phyloP scores from a whole-genome alignment of 2,113 vertebrate genomes.

The Aphyosemion australe region DNA sequence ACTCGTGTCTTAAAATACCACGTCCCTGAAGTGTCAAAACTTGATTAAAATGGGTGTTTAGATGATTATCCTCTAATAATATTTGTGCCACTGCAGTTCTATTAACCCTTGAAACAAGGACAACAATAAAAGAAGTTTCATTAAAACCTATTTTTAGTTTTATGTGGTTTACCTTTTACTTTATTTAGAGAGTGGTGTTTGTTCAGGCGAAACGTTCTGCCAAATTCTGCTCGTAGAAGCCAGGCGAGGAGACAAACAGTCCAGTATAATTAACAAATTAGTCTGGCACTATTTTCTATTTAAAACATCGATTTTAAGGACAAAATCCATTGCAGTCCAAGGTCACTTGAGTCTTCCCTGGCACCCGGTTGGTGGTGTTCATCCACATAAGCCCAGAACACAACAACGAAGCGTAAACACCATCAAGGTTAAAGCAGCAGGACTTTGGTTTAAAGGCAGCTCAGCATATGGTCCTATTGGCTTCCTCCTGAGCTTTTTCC shows the following conservation, averaged over 20 bases:
- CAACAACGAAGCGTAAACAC: neutral
- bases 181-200: neutral
- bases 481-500: conserved; percentile 5
- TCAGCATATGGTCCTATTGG: conserved; percentile 5
- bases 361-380: conserved; percentile 22
- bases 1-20: conserved; percentile 43
- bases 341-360: conserved; percentile 61
- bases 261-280: conserved; percentile 33
- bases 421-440: neutral
- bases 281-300: conserved; percentile 15
- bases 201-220: neutral
- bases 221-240: conserved; percentile 4
- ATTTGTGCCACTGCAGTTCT: conserved; percentile 33
- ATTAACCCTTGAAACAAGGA: conserved; percentile 40
- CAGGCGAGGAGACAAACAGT: neutral
- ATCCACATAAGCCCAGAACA: conserved; percentile 13
- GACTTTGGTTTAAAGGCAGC: neutral
- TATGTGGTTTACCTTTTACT: neutral
- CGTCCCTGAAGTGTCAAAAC: conserved; percentile 54
- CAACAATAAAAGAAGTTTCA: conserved; percentile 17
- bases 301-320: neutral
- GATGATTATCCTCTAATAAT: conserved; percentile 63
- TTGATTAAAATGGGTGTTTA: conserved; percentile 60
- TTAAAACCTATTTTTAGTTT: neutral
- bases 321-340: conserved; percentile 65